Evolutionary conservation across 1,140 invertebrate species (phyloP).

Genomic region (Diachasma alloeum): DNA sequence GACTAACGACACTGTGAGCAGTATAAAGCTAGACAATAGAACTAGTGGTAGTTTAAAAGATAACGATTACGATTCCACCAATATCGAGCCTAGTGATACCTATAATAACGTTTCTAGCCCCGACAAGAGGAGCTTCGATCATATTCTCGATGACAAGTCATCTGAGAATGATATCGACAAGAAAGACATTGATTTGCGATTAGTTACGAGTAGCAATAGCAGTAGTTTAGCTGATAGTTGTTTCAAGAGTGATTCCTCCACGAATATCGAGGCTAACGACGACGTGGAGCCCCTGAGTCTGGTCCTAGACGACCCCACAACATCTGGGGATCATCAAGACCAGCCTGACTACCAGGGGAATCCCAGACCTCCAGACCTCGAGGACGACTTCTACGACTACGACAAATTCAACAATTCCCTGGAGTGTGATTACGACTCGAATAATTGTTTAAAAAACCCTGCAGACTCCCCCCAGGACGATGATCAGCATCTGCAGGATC

Average conservation of each 20-base stretch:
- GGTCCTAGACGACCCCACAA: constrained; percentile 51
- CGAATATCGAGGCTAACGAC: constrained; percentile 45
- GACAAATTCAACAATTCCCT: constrained; percentile 47
- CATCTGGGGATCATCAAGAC: constrained; percentile 33
- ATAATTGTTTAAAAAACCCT: neutral
- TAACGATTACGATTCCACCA: neutral
- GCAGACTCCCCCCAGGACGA: neutral
- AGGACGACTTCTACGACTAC: constrained; percentile 63
- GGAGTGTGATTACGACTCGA: constrained; percentile 29
- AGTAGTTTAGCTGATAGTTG: constrained; percentile 53
- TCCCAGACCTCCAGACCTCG: constrained; percentile 39
- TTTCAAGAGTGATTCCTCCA: constrained; percentile 45
- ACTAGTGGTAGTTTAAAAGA: constrained; percentile 43
- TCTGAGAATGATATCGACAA: neutral
- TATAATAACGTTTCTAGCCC: neutral
- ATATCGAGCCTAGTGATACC: no score
- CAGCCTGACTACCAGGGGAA: neutral
- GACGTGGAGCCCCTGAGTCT: constrained; percentile 52
- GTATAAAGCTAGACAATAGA: constrained; percentile 49
- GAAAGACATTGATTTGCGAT: neutral
- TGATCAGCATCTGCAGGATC: neutral
- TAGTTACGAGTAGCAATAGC: constrained; percentile 46
- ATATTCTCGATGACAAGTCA: no score
- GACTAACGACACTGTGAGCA: constrained; percentile 46
- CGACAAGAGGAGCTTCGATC: neutral